phyloP scores from a whole-genome alignment of 2,888 invertebrate species.

The Philereme vetulata region DNA sequence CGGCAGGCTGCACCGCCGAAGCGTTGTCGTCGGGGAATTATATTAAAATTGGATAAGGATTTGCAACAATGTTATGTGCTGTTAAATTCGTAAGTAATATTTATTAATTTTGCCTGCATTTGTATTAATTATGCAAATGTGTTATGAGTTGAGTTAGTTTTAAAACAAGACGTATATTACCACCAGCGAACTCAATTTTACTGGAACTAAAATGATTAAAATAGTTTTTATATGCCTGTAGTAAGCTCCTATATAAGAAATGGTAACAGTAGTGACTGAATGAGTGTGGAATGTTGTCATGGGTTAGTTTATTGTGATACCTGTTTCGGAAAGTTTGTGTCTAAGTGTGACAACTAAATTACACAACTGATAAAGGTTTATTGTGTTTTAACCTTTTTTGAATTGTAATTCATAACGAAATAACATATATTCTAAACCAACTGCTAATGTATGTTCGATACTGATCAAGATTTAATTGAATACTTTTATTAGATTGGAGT shows the following conservation, averaged over 20 bases:
- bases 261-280: conserved; percentile 36
- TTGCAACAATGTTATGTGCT: conserved; percentile 48
- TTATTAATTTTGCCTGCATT: conserved; percentile 27
- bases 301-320: conserved; percentile 17
- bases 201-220: conserved; percentile 13
- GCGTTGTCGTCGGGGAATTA: conserved; percentile 21
- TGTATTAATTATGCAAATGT: conserved; percentile 24
- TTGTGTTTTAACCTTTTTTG: too few relatives aligned
- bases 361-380: not conserved
- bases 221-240: conserved; percentile 23
- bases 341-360: not conserved
- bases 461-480: too few relatives aligned
- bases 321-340: conserved; percentile 15
- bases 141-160: not conserved
- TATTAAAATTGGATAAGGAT: conserved; percentile 37
- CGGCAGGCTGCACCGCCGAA: conserved; percentile 52
- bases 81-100: conserved; percentile 58
- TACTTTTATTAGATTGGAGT: too few relatives aligned
- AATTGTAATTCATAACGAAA: too few relatives aligned
- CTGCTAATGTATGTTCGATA: too few relatives aligned
- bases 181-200: conserved; percentile 15
- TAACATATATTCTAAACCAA: too few relatives aligned
- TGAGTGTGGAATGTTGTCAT: conserved; percentile 34
- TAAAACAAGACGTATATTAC: conserved; percentile 15
- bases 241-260: conserved; percentile 18